These are phyloP conservation scores for Sitobion miscanthi DNA, from an alignment of 1,140 invertebrate genomes.

Conservation along the genomic window DNA sequence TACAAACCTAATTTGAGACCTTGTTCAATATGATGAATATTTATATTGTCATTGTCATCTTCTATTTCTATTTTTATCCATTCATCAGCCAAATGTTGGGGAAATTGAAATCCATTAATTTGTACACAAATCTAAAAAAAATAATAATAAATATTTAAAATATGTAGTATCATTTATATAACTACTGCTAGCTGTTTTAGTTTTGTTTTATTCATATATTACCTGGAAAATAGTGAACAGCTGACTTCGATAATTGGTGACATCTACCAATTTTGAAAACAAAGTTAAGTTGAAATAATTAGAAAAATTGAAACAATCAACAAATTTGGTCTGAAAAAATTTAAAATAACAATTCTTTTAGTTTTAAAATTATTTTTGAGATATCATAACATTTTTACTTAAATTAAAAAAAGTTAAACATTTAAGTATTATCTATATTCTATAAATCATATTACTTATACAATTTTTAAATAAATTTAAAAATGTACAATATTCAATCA, in stretches of 20 bases:
- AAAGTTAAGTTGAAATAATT: conserved; percentile 23
- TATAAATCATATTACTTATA: neutral
- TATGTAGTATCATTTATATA: neutral
- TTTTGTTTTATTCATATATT: neutral
- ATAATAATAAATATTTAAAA: neutral
- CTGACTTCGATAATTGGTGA: neutral
- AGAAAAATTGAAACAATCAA: conserved; percentile 1
- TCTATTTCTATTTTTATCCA: neutral
- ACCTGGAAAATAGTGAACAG: conserved; percentile 48
- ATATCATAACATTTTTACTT: too few species aligned
- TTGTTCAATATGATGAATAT: conserved; percentile 17
- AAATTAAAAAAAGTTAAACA: too few species aligned
- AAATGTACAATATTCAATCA: neutral
- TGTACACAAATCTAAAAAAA: conserved; percentile 46
- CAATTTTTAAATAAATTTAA: neutral
- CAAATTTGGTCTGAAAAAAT: conserved; percentile 30
- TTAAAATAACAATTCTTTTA: neutral
- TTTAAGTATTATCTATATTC: too few species aligned
- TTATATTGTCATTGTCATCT: neutral
- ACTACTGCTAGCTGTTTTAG: neutral
- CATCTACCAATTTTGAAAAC: conserved; percentile 37
- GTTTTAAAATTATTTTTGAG: neutral
- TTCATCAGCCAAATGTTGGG: conserved; percentile 12
- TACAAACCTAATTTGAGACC: conserved; percentile 38
- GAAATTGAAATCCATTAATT: conserved; percentile 47